Percentiles rank a stretch among this genome's conserved stretches.
Evolutionary conservation across 1,140 invertebrate genomes (phyloP).

Genomic region (Drosophila prosaltans): DNA sequence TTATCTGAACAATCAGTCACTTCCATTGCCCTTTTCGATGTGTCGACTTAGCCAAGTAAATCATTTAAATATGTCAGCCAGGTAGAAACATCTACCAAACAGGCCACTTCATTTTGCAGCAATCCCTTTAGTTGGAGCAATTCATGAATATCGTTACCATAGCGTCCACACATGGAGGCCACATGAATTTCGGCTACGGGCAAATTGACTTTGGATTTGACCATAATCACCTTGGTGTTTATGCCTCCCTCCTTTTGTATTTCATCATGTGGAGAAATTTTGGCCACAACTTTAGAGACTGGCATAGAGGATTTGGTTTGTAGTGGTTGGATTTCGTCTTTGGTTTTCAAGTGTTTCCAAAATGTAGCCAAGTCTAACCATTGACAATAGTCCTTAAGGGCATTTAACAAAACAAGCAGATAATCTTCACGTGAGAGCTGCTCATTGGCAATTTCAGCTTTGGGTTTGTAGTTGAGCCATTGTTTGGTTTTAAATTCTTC

Average conservation of each 20-base stretch:
- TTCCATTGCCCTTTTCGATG: background rate
- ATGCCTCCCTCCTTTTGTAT: conserved; percentile 60
- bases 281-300: conserved; percentile 40
- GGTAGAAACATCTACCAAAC: conserved; percentile 36
- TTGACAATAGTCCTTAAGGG: conserved; percentile 47
- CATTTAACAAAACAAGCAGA: conserved; percentile 43
- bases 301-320: conserved; percentile 47
- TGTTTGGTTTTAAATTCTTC: conserved; percentile 50
- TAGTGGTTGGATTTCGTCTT: conserved; percentile 40
- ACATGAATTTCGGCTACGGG: conserved; percentile 53
- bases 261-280: conserved; percentile 56
- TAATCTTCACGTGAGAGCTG: conserved; percentile 64
- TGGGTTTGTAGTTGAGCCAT: conserved; percentile 57
- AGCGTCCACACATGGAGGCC: conserved; percentile 39
- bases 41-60: conserved; percentile 52
- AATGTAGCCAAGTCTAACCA: conserved; percentile 51
- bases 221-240: conserved; percentile 43
- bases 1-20: too few species aligned
- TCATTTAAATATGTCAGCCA: conserved; percentile 54
- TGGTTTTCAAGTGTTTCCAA: conserved; percentile 60
- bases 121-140: conserved; percentile 45
- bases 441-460: conserved; percentile 28
- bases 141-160: conserved; percentile 47
- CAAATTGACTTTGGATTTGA: conserved; percentile 51
- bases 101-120: conserved; percentile 17